phyloP scores from a whole-genome alignment of 2,888 invertebrate genomes.

The Drosophila suboccidentalis region DNA sequence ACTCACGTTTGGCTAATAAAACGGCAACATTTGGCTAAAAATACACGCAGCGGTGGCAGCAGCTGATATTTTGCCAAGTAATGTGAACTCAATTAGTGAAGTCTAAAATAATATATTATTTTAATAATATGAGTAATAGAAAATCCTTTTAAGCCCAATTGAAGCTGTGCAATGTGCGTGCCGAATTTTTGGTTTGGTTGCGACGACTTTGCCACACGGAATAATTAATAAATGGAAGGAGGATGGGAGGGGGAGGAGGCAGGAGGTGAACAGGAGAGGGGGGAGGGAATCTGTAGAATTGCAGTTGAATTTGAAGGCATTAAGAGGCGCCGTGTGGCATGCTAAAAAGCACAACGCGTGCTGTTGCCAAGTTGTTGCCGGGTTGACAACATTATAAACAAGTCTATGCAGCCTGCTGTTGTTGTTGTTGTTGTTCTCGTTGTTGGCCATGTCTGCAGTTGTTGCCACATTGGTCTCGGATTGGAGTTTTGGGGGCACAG shows the following conservation, averaged over 20 bases:
- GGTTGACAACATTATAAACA: conserved; percentile 61
- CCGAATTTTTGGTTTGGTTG: conserved; percentile 44
- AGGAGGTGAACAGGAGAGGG: not conserved
- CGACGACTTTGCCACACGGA: conserved; percentile 30
- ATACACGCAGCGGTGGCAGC: conserved; percentile 37
- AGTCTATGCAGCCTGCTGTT: conserved; percentile 38
- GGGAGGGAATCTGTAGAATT: conserved; percentile 5
- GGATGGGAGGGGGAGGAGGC: too few species aligned
- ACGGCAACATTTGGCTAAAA: conserved; percentile 68
- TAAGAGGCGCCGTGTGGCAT: conserved; percentile 50
- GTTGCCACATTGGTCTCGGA: conserved; percentile 22
- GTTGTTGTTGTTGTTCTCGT: not conserved
- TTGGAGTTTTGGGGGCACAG: conserved; percentile 28
- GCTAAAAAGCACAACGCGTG: conserved; percentile 31
- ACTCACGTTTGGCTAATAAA: conserved; percentile 79
- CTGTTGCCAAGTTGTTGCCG: conserved; percentile 27
- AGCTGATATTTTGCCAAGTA: conserved; percentile 71
- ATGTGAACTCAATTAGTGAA: conserved; percentile 77
- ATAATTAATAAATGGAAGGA: conserved; percentile 36
- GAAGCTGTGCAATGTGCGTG: conserved; percentile 65
- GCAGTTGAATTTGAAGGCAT: conserved; percentile 45
- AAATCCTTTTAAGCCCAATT: conserved; percentile 42
- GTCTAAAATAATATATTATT: conserved; percentile 3
- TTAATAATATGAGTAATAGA: conserved; percentile 31
- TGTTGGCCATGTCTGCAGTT: conserved; percentile 42